phyloP scores from a whole-genome alignment of 2,797 vertebrate genomes.

The Geotrypetes seraphini region DNA sequence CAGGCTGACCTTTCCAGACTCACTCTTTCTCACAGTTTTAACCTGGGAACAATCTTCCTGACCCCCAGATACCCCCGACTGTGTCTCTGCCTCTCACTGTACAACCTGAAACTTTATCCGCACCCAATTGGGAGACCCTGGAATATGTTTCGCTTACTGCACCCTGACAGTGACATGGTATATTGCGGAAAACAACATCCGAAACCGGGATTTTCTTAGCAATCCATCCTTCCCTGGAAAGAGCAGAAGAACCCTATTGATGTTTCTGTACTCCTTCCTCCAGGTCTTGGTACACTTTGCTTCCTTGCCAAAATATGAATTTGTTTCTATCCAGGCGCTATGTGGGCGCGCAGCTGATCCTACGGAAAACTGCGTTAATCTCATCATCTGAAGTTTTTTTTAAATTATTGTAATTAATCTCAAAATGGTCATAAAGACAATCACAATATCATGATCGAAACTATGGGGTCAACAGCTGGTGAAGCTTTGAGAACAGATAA shows the following conservation, averaged over 20 bases:
- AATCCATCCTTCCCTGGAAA: background rate
- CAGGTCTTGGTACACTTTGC: too few relatives aligned
- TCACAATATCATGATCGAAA: too few relatives aligned
- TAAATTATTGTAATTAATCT: too few relatives aligned
- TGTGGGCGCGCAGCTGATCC: too few relatives aligned
- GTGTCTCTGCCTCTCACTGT: background rate
- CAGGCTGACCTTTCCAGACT: slow-evolving; percentile 28
- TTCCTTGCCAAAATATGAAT: too few relatives aligned
- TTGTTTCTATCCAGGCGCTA: too few relatives aligned
- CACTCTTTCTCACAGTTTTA: background rate
- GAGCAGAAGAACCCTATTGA: background rate
- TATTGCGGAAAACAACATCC: too few relatives aligned
- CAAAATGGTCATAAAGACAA: too few relatives aligned
- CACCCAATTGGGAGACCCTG: background rate
- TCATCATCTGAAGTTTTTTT: too few relatives aligned
- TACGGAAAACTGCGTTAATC: too few relatives aligned
- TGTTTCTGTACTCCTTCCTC: background rate
- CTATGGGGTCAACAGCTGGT: too few relatives aligned
- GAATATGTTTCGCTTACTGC: background rate
- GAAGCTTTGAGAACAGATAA: too few relatives aligned
- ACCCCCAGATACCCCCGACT: fast-evolving
- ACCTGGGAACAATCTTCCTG: background rate
- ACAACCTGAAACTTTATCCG: background rate
- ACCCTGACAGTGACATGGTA: background rate
- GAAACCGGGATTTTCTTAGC: background rate